Conservation (phyloP, 2,113 vertebrate genomes). For the Erythrolamprus reginae region DNA sequence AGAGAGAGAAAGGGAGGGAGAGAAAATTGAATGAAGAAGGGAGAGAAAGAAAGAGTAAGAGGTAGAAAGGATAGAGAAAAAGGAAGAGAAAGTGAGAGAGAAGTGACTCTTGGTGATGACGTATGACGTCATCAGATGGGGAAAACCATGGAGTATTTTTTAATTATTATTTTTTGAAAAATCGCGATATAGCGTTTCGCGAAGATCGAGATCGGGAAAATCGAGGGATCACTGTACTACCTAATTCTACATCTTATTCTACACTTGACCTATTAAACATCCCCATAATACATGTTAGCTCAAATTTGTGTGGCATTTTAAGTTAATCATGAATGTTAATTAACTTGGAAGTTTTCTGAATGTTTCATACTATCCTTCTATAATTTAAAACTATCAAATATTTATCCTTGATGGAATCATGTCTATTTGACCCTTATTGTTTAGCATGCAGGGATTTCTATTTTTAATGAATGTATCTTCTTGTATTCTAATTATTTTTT, state of each 20-base stretch:
- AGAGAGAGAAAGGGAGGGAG: no score
- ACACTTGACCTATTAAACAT: background rate
- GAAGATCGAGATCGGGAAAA: no score
- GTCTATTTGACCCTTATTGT: background rate
- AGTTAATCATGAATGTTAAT: background rate
- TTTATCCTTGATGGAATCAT: background rate
- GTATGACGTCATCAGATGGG: no score
- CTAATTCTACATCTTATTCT: background rate
- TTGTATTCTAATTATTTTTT: background rate
- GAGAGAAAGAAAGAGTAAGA: no score
- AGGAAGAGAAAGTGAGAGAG: no score
- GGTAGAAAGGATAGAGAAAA: no score
- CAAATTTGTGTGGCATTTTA: background rate
- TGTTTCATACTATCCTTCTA: background rate
- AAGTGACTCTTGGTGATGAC: no score
- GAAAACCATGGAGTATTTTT: no score
- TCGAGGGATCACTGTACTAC: no score
- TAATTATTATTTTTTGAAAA: no score
- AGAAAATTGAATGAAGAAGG: no score
- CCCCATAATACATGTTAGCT: background rate
- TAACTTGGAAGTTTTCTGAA: background rate
- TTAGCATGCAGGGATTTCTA: background rate
- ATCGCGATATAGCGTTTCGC: no score
- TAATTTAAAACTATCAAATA: background rate
- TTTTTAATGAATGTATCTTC: background rate